Percentiles rank a stretch among this genome's conserved stretches.
Conservation (phyloP, 2,797 vertebrate genomes). For the Acrossocheilus fasciatus region DNA sequence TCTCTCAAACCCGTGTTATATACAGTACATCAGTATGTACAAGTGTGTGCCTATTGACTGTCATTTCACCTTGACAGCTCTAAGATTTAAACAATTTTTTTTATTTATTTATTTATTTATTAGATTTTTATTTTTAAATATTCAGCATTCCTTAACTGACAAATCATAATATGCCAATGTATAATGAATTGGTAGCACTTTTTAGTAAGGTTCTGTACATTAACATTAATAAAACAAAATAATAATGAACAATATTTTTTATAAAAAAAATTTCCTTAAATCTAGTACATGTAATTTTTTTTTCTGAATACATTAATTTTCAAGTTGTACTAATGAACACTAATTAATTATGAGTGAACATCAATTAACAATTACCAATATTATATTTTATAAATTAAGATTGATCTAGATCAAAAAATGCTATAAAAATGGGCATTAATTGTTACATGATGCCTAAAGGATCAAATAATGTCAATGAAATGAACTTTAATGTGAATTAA, state of each 20-base stretch:
- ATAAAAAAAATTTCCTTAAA: too few species aligned
- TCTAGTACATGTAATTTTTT: not conserved
- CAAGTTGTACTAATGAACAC: not conserved
- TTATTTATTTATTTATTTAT: not conserved
- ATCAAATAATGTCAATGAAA: not conserved
- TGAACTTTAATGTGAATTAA: not conserved
- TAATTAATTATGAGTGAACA: not conserved
- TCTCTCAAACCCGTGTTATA: constrained; percentile 20
- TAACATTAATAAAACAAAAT: not conserved
- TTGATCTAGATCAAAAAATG: not conserved
- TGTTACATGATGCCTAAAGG: not conserved
- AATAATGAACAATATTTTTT: not conserved
- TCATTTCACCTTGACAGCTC: too few species aligned
- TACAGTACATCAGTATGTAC: not conserved
- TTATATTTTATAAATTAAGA: not conserved
- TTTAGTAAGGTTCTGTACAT: not conserved
- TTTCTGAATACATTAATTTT: not conserved
- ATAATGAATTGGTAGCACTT: not conserved
- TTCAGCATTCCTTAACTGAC: not conserved
- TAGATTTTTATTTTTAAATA: not conserved
- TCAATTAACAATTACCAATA: not conserved
- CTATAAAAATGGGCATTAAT: not conserved
- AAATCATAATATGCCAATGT: not conserved
- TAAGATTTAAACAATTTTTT: not conserved
- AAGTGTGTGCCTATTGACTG: not conserved